A percentile compares a stretch with the other conserved stretches of the same genome.
Conservation (phyloP, 64 coral and sea anemone species). For the Anthopleura sola region DNA sequence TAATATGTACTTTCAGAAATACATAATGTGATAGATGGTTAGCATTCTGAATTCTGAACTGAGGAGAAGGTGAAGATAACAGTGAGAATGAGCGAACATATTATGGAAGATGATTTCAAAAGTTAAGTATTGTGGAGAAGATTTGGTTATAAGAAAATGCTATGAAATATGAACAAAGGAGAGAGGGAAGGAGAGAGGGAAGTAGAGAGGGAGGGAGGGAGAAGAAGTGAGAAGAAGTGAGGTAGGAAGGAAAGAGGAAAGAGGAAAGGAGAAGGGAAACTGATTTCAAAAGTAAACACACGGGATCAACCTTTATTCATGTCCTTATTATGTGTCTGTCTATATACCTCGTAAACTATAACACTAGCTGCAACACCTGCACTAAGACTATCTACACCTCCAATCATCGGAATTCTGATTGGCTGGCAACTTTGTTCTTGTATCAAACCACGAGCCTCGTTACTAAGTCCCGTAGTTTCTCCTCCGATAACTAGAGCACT, state of each 20-base stretch:
- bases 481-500: conserved; percentile 66
- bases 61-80: neutral
- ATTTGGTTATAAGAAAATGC: no score
- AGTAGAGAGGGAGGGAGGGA: neutral
- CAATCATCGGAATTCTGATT: conserved; percentile 60
- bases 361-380: conserved; percentile 63
- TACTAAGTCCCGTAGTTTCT: conserved; percentile 66
- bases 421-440: conserved; percentile 13
- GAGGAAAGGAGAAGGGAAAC: no score
- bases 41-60: no score
- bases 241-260: no score
- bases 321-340: conserved; percentile 21
- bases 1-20: no score
- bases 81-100: neutral
- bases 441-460: conserved; percentile 22
- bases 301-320: neutral
- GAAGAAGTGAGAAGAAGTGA: no score
- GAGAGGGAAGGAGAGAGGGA: neutral
- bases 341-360: conserved; percentile 70
- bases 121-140: no score
- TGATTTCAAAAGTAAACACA: no score
- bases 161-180: neutral
- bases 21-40: no score
- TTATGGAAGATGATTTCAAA: no score
- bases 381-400: conserved; percentile 65